Evolutionary conservation across 1,140 invertebrate genomes (phyloP), one percentile per base, ranked within the genome.

Genomic region (Orussus abietinus): DNA sequence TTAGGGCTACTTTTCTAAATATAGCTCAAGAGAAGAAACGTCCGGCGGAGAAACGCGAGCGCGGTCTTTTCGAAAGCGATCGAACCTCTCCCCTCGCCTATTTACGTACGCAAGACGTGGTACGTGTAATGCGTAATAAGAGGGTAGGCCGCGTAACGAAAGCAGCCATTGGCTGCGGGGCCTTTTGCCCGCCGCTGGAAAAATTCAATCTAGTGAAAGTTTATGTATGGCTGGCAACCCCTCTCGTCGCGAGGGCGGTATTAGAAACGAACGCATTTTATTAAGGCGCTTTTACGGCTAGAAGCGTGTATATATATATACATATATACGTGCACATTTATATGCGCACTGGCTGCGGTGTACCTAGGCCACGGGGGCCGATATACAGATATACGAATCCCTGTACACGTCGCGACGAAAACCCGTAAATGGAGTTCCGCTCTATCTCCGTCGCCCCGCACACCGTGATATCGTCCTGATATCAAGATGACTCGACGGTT

Each of bases 191-290:
- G 14, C 41, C 4, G 18, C 32, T 7, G 12, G 34, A 45, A 55
- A 64, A 64, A 62, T 62, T 59, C 61, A 62, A 64, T 64, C 49
- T 48, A 47, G 38, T 40, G 39, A 51, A 51, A 51, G 49, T 64
- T 64, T 64, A 60, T 60, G 49, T 47, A 42, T 49, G 31, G 45
- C 35, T 42, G 43, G 47, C 18, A 42, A 41, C 44, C 26, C 31
- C 20, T 19, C 44, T 20, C 45, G 26, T 20, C 25, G 38, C 18
- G 34, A 42, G 29, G 35, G 39, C 22, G 57, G 61, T 64, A 64
- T 64, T 64, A 62, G 57, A 62, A 64, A 60, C 47, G 49, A 51
- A 47, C 44, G 41, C 43, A 45, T 58, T 60, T 64, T 64, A 63
- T 62, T 60, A 51, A 37, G 34, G 38, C 42, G 47, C 34, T 64